Conservation (phyloP, 2,113 vertebrate genomes). For the Rhea americana region DNA sequence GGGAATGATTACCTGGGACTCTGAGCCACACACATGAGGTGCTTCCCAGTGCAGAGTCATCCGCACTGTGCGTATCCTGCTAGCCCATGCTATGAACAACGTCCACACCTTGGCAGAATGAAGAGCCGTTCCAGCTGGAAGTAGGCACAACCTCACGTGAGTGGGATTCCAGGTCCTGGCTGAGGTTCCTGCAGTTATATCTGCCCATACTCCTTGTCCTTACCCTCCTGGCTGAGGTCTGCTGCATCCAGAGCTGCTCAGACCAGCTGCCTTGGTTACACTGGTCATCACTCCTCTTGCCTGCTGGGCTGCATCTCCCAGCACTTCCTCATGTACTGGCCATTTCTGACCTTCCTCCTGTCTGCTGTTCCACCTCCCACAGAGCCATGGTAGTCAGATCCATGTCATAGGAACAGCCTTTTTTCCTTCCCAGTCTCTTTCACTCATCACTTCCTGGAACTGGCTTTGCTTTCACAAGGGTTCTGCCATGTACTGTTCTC, state of each 20-base stretch:
- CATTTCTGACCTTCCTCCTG: slow-evolving; percentile 41
- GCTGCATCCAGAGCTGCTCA: neutral
- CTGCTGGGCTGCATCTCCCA: neutral
- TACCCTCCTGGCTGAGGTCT: neutral
- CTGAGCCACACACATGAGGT: neutral
- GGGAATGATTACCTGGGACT: neutral
- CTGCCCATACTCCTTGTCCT: neutral
- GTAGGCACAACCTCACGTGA: neutral
- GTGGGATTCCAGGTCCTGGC: neutral
- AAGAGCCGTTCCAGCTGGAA: neutral
- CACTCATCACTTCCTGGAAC: neutral
- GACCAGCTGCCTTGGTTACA: neutral
- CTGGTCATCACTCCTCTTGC: neutral
- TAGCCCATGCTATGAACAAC: neutral
- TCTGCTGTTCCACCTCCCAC: slow-evolving; percentile 60
- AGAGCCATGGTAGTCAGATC: neutral
- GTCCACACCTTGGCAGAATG: neutral
- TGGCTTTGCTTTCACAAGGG: neutral
- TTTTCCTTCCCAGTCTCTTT: neutral
- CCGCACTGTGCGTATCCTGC: neutral
- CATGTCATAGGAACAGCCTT: slow-evolving; percentile 20
- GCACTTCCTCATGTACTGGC: neutral
- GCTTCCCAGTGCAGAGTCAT: neutral
- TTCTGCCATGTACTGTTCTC: neutral
- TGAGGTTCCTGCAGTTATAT: neutral